A percentile compares a stretch with the other conserved stretches of the same genome.
Conservation (phyloP, 1,140 invertebrate species). For the Lutraria rhynchaena region DNA sequence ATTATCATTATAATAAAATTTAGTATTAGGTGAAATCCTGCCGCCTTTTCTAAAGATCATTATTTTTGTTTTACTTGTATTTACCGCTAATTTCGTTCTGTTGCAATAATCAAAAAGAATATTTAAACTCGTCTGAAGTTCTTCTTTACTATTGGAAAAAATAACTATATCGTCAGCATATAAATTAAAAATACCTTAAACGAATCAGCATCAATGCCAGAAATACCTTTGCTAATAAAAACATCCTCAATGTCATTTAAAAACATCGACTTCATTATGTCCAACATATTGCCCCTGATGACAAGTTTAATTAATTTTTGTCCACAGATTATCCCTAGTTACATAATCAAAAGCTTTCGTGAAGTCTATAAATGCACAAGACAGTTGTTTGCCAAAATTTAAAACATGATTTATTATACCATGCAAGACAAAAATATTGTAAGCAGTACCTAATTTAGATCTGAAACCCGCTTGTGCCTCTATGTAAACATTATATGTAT, state of each 20-base stretch:
- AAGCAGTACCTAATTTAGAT: neutral
- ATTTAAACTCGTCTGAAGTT: conserved; percentile 28
- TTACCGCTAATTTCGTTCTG: conserved; percentile 35
- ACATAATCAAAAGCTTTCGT: conserved; percentile 50
- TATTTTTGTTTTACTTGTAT: too few species aligned
- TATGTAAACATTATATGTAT: conserved; percentile 13
- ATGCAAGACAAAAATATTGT: conserved; percentile 45
- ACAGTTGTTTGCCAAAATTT: conserved; percentile 4
- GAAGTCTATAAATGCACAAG: conserved; percentile 38
- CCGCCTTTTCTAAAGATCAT: too few species aligned
- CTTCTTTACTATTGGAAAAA: conserved; percentile 32
- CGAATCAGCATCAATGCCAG: conserved; percentile 16
- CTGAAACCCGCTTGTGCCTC: conserved; percentile 29
- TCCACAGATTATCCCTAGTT: conserved; percentile 19
- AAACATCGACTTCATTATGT: conserved; percentile 41
- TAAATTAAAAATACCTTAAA: conserved; percentile 16
- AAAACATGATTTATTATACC: conserved; percentile 10
- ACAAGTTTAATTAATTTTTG: conserved; percentile 30
- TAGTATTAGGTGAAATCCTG: too few species aligned
- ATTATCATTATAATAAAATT: too few species aligned
- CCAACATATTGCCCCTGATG: conserved; percentile 9
- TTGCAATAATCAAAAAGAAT: conserved; percentile 33
- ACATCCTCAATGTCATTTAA: conserved; percentile 43
- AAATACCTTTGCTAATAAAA: conserved; percentile 18
- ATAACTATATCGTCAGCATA: conserved; percentile 49